Base-by-base conservation (phyloP, 2,888 invertebrate species). In the Boloria euphrosyne region DNA sequence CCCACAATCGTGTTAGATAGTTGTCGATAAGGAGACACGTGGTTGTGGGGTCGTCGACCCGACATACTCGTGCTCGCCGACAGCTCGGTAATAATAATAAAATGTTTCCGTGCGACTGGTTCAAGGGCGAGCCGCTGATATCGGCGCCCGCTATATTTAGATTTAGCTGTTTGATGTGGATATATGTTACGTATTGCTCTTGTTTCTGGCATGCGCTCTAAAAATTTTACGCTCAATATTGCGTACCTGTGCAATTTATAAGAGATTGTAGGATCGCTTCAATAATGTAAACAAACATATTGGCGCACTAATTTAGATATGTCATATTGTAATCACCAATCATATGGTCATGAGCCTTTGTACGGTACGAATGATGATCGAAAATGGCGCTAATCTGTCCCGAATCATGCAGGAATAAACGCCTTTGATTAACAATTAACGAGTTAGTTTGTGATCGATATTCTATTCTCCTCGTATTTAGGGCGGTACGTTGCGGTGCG, bases 21-120 rank as follows among this genome's bases (percentile, higher is more conserved):
- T 92, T 91, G 91, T 90, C 91, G 92, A 92, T 92, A 92, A 92
- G 91, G 88, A 90, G 90, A 90, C 92, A 91, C 92, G 92, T 92
- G 92, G 91, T 87, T 82, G 80, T 81, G 90, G 80, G 92, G 89
- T 92, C 91, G 91, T 76, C 89, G 92, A 91, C 91, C 91, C 89
- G 86, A 86, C 86, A 85, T 87, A 90, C 91, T 90, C 90, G 89
- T 86, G 90, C 88, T 87, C 90, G 89, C 91, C 91, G 91, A 90
- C 90, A 90, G 90, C 90, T 89, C 84, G 86, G 90, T 92, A 92
- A 91, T 92, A 91, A 92, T 92, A 92, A 92, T 92, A 91, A 92
- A 92, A 92, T 90, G 91, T 92, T 92, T 91, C 91, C 92, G 91
- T 90, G 90, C 90, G 91, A 91, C 89, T 92, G 92, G 92, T 91